Conservation (phyloP, 1,140 invertebrate species). For the Trichomalopsis sarcophagae region DNA sequence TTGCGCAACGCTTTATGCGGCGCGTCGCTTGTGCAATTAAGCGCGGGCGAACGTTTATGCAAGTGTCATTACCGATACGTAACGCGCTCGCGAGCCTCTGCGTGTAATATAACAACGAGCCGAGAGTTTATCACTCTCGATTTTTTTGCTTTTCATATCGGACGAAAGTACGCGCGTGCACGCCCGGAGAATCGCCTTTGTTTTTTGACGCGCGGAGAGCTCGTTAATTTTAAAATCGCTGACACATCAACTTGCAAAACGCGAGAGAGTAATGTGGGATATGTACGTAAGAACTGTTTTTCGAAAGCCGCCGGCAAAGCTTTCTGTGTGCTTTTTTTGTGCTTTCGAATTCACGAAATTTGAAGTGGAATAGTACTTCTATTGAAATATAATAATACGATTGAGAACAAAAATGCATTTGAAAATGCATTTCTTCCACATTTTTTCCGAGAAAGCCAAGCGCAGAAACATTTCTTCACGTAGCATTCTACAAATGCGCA, state of each 20-base stretch:
- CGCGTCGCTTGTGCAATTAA: slow-evolving; percentile 1
- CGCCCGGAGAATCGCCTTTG: neutral
- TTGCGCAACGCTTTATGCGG: slow-evolving; percentile 27
- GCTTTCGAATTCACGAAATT: too few relatives aligned
- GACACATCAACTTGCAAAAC: neutral
- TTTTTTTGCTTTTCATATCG: neutral
- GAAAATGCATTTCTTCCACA: neutral
- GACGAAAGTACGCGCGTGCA: neutral
- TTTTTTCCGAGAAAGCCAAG: neutral
- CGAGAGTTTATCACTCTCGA: slow-evolving; percentile 10
- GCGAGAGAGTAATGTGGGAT: neutral
- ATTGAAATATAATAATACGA: neutral
- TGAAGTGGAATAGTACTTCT: too few relatives aligned
- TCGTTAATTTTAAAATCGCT: neutral
- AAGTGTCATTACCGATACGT: slow-evolving; percentile 21
- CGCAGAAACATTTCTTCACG: neutral
- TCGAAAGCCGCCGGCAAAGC: too few relatives aligned
- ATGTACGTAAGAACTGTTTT: too few relatives aligned
- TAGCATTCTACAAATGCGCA: neutral
- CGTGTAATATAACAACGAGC: neutral
- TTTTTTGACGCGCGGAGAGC: neutral
- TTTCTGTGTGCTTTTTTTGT: too few relatives aligned
- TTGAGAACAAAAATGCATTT: neutral
- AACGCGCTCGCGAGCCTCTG: neutral
- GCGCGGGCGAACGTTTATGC: slow-evolving; percentile 9